phyloP scores from a whole-genome alignment of 2,888 invertebrate species.

The Adela reaumurella region DNA sequence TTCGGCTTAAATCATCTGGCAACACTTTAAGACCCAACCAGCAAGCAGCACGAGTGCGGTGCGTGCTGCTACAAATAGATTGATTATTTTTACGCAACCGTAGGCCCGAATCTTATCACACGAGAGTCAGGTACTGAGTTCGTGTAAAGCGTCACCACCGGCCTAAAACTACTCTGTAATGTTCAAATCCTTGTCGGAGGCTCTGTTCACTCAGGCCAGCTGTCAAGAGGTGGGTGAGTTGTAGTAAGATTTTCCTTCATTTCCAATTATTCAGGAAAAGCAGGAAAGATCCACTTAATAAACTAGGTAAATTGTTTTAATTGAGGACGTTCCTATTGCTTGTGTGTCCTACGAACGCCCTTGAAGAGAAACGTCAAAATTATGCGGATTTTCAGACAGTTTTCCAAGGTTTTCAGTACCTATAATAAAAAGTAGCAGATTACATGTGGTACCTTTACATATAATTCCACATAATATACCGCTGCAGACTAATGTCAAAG shows the following conservation, averaged over 20 bases:
- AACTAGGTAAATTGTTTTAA: too few relatives aligned
- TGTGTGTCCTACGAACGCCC: neutral
- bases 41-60: conserved; percentile 36
- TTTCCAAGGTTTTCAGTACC: too few relatives aligned
- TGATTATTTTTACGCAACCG: conserved; percentile 44
- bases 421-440: too few relatives aligned
- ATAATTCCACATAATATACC: too few relatives aligned
- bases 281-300: too few relatives aligned
- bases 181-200: conserved; percentile 60
- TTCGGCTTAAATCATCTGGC: too few relatives aligned
- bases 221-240: conserved; percentile 78
- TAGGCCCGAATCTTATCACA: conserved; percentile 13
- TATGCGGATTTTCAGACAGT: too few relatives aligned
- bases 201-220: conserved; percentile 61
- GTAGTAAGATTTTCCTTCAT: conserved; percentile 13
- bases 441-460: too few relatives aligned
- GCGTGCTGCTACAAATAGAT: conserved; percentile 47
- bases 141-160: conserved; percentile 16
- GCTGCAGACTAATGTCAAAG: too few relatives aligned
- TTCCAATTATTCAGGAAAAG: too few relatives aligned
- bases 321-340: too few relatives aligned
- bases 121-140: conserved; percentile 25
- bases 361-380: neutral
- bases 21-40: too few relatives aligned
- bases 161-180: conserved; percentile 48